Evolutionary conservation across 64 coral and sea anemone species (phyloP).

Genomic region (Actinia equina): DNA sequence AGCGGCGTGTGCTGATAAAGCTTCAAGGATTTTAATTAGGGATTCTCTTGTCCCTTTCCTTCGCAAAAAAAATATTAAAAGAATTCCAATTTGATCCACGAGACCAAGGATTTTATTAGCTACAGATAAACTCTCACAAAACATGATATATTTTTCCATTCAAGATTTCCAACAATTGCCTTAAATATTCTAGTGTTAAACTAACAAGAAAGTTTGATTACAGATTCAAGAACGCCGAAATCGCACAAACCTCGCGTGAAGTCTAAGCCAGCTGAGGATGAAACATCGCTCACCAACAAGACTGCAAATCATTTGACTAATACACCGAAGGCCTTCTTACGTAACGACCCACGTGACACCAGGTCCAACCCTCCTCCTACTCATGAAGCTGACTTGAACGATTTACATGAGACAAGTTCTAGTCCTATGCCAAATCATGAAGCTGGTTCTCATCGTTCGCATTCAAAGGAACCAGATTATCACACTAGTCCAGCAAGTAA

Average conservation of each 20-base stretch:
- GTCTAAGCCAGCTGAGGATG: neutral
- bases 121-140: too few species aligned
- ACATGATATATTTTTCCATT: too few species aligned
- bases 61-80: too few species aligned
- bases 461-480: neutral
- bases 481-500: neutral
- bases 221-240: neutral
- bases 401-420: too few species aligned
- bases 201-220: neutral
- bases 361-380: neutral
- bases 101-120: too few species aligned
- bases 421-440: neutral
- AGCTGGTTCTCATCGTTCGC: neutral
- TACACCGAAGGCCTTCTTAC: neutral
- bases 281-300: neutral
- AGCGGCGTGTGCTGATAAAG: too few species aligned
- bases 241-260: neutral
- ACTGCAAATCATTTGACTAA: neutral
- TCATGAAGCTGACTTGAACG: neutral
- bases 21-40: too few species aligned
- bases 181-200: neutral
- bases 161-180: too few species aligned
- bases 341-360: neutral
- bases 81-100: too few species aligned
- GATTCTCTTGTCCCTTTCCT: too few species aligned